These are phyloP conservation scores for Myxocyprinus asiaticus DNA, from an alignment of 2,113 vertebrate species.

Conservation along the genomic window DNA sequence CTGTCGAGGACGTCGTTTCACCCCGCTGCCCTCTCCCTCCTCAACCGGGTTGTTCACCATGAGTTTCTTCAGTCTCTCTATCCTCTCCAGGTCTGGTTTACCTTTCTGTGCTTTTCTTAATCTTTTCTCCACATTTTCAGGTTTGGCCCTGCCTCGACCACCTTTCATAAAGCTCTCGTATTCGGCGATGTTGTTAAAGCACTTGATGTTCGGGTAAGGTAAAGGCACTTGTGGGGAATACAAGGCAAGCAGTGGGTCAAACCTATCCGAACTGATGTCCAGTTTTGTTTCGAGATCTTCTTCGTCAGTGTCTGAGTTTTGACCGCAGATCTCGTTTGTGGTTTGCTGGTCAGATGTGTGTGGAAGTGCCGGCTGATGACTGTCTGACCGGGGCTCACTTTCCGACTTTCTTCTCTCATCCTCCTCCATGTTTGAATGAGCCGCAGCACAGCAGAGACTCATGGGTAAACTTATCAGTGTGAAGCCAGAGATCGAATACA, in stretches of 20 bases:
- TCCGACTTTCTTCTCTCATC: constrained; percentile 56
- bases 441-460: constrained; percentile 53
- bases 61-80: constrained; percentile 84
- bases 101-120: constrained; percentile 67
- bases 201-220: constrained; percentile 82
- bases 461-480: constrained; percentile 60
- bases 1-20: constrained; percentile 48
- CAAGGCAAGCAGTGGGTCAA: constrained; percentile 86
- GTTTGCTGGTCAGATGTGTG: constrained; percentile 9
- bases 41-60: constrained; percentile 76
- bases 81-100: constrained; percentile 76
- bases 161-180: constrained; percentile 86
- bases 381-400: neutral
- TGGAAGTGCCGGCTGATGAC: constrained; percentile 26
- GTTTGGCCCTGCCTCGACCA: constrained; percentile 76
- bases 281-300: constrained; percentile 53
- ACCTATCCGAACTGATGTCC: constrained; percentile 84
- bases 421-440: constrained; percentile 82
- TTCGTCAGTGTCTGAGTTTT: neutral
- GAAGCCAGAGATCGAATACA: neutral
- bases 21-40: constrained; percentile 63
- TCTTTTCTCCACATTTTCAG: constrained; percentile 77
- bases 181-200: constrained; percentile 90
- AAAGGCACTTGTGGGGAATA: constrained; percentile 80
- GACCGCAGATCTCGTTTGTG: neutral